Evolutionary conservation across 2,888 invertebrate genomes (phyloP).

Genomic region (Cistogaster globosa): DNA sequence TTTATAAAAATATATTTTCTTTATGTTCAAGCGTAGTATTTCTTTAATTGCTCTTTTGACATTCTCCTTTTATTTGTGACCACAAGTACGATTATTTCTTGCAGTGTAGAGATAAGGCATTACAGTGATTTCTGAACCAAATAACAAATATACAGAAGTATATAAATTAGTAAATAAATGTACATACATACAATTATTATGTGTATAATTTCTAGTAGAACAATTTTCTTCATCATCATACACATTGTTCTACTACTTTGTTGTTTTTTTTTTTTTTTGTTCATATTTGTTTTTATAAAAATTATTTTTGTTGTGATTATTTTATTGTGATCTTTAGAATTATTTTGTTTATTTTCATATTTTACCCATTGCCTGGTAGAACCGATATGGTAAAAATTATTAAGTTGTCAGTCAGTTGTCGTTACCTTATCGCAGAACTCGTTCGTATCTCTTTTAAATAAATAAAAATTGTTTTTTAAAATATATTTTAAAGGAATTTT

Average conservation of each 20-base stretch:
- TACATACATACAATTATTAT: neutral
- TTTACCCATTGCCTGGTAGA: conserved; percentile 62
- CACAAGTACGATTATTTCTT: conserved; percentile 15
- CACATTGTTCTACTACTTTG: conserved; percentile 52
- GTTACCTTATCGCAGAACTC: conserved; percentile 67
- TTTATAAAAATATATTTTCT: no score
- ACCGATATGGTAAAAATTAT: conserved; percentile 64
- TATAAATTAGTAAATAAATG: conserved; percentile 6
- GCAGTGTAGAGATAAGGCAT: conserved; percentile 66
- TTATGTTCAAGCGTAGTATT: no score
- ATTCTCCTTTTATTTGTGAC: neutral
- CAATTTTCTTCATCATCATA: conserved; percentile 37
- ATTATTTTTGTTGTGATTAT: conserved; percentile 52
- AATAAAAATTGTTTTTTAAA: conserved; percentile 49
- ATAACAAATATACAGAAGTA: conserved; percentile 14
- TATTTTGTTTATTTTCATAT: conserved; percentile 37
- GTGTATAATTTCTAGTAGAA: conserved; percentile 24
- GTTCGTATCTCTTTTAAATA: conserved; percentile 55
- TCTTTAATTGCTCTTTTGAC: neutral
- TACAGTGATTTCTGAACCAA: conserved; percentile 52
- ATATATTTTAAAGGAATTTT: conserved; percentile 35
- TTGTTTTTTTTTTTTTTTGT: conserved; percentile 15
- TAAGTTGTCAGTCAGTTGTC: conserved; percentile 61
- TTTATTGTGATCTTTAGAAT: conserved; percentile 63
- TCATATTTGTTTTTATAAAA: conserved; percentile 38